Evolutionary conservation across 2,797 vertebrate genomes (phyloP), one percentile per base, ranked within the genome.

Genomic region (Buceros bicornis): DNA sequence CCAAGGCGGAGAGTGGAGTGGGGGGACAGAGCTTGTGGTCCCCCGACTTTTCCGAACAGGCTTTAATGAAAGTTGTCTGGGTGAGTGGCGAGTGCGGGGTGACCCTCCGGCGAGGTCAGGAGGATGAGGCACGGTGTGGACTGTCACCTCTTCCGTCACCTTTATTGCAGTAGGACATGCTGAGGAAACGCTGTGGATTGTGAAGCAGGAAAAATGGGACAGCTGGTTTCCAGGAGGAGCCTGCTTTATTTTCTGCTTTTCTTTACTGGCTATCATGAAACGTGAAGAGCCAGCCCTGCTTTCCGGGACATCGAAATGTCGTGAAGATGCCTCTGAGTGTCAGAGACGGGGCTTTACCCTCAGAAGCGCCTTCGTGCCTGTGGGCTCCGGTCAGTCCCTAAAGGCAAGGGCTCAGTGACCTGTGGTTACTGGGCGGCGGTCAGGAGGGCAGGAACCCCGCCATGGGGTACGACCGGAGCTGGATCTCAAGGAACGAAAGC

Each of bases 401-500:
- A 40, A 43, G 56, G 31, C 56, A 11, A 17, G 8, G 37, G 76
- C 48, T 77, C 58, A 1, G 16, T n/a, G 25, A 35, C 50, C 54
- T 8, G 82, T 12, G 64, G 71, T 21, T 48, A 13, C 25, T 40
- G 37, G 79, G 80, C 13, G 62, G 69, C 47, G 16, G 64, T 29
- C 3, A 48, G 57, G 86, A 61, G 79, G 66, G 66, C 22, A 60
- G 74, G 60, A 87, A 31, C 80, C 62, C 97, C 12, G 64, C 93
- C 92, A 98, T 98, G 98, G 98, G 97, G 40, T 95, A 97, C 17
- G 97, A 95, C 81, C 95, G 90, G 60, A 98, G 97, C 97, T 98
- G 98, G 98, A 87, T 91, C 73, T 85, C 97, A 53, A 94, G 95
- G 71, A 97, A 98, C 65, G 97, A 91, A 62, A 98, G 99, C 92